Evolutionary conservation across 2,888 invertebrate genomes (phyloP), one percentile per base, ranked within the genome.

Genomic region (Ophioninae sp.): DNA sequence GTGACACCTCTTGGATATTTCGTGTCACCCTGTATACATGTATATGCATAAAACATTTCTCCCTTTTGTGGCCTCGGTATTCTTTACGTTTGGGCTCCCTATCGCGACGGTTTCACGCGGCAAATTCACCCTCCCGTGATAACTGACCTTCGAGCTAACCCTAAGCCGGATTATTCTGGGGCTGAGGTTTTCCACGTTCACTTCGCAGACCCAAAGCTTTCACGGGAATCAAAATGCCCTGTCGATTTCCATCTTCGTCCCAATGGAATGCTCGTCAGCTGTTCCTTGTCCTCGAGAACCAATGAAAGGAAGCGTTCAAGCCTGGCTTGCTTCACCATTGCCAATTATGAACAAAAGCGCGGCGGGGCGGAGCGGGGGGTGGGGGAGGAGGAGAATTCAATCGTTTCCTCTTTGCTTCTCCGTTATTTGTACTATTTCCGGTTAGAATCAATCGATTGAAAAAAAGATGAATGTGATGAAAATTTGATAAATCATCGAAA

Each of bases 81-180:
- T 72, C 70, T 56, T 61, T 57, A 72, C 64, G 59, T 41, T 70
- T n/a, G 20, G 64, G 67, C 41, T 41, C 13, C 37, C 17, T 39
- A 20, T 56, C 67, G 3, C 7, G 13, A 59, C 30, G 21, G 50
- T 68, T 81, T 72, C 59, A 37, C 50, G 64, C 65, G 68, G 72
- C 56, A 81, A 68, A 37, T 72, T 44, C 72, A 57, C 20, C 69
- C 57, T 64, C 64, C 2, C 64, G 10, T 56, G 20, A 57, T 75
- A 50, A 75, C 68, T 84, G 81, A 79, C 79, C 79, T 79, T 73
- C 76, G 79, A 10, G 59, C 56, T 20, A 68, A 81, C 81, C 83
- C 75, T 75, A 81, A 72, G 78, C 57, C 73, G 75, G 79, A 81
- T 84, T 84, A 81, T 84, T 84, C 79, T 72, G 62, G 79, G 75